Base-by-base conservation (phyloP, 2,797 vertebrate species). In the Hippocampus kuda region DNA sequence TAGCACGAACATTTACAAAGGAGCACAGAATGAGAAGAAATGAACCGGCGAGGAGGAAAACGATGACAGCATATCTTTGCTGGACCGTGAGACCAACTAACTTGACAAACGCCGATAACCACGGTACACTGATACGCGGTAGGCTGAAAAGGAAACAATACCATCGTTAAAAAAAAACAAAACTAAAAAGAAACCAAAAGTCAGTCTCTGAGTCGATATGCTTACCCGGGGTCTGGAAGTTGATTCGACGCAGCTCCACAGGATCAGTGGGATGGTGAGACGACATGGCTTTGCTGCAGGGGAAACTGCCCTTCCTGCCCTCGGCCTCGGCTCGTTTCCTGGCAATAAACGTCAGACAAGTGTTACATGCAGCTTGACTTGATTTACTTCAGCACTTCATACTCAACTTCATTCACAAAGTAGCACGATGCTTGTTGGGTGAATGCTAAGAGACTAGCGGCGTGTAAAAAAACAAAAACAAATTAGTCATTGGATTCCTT, bases 201-300 rank as follows among this genome's bases (percentile, higher is more conserved):
- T 18, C 8, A 27, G 42, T 27, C 12, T 34, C 27, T 12, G n/a
- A 11, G 6, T 22, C 13, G 27, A 56, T 16, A 4, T 46, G 54
- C 41, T 90, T 91, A 99, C 97, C 97, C 65, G 97, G 95, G 54
- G 97, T 99, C 85, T 98, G 96, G 88, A 99, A 99, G 90, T 99
- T 98, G 90, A 99, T 96, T 75, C 97, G 92, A 64, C 97, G 93
- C 4, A 99, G 92, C 84, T 99, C 97, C 76, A 99, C 97, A 0
- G 96, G 96, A 72, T 99, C 97, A 48, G 96, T 98, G 77, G 97
- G 96, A 77, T 98, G 96, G 78, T 98, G 96, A 68, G 96, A 99
- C 66, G 94, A 95, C 84, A 97, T 92, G 62, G 97, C 95, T 84
- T 99, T 99, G 88, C 89, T 98, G 86, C 95, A 96, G 2, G 96